Evolutionary conservation across 2,797 vertebrate genomes (phyloP).

Genomic region (Mormyrus hasselquistii): DNA sequence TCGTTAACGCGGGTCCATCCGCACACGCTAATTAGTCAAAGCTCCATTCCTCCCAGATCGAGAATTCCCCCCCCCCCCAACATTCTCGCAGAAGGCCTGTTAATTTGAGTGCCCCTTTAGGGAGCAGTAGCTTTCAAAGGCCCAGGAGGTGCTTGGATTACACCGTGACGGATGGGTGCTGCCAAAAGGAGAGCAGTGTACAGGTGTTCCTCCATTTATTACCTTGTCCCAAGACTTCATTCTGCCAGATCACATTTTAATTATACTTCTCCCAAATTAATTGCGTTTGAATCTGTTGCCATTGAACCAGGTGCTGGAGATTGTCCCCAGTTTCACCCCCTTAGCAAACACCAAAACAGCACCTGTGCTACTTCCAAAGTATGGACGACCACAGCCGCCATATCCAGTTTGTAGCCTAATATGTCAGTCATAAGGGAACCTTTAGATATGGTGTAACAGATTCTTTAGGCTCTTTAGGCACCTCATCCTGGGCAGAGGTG

Average conservation of each 20-base stretch:
- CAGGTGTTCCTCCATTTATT: slow-evolving; percentile 66
- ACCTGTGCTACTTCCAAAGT: background rate
- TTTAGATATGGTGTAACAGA: background rate
- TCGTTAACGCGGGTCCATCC: slow-evolving; percentile 47
- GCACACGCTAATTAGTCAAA: slow-evolving; percentile 53
- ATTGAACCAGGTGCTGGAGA: slow-evolving; percentile 51
- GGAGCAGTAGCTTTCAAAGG: slow-evolving; percentile 42
- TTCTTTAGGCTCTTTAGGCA: background rate
- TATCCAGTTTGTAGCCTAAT: background rate
- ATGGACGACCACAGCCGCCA: background rate
- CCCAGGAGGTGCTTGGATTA: slow-evolving; percentile 49
- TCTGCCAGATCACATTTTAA: slow-evolving; percentile 56
- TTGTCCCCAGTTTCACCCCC: slow-evolving; percentile 41
- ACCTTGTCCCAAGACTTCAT: slow-evolving; percentile 58
- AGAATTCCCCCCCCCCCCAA: slow-evolving; percentile 5
- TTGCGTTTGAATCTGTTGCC: slow-evolving; percentile 62
- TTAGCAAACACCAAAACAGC: slow-evolving; percentile 40
- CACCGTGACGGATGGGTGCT: slow-evolving; percentile 34
- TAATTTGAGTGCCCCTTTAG: slow-evolving; percentile 48
- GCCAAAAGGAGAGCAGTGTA: slow-evolving; percentile 50
- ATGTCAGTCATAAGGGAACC: too few species aligned
- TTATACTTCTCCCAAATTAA: slow-evolving; percentile 62
- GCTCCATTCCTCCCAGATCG: slow-evolving; percentile 42
- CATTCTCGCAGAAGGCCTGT: slow-evolving; percentile 19
- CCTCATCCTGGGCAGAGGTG: background rate